Evolutionary conservation across 2,797 vertebrate species (phyloP).

Genomic region (Sebastes matsubarae): DNA sequence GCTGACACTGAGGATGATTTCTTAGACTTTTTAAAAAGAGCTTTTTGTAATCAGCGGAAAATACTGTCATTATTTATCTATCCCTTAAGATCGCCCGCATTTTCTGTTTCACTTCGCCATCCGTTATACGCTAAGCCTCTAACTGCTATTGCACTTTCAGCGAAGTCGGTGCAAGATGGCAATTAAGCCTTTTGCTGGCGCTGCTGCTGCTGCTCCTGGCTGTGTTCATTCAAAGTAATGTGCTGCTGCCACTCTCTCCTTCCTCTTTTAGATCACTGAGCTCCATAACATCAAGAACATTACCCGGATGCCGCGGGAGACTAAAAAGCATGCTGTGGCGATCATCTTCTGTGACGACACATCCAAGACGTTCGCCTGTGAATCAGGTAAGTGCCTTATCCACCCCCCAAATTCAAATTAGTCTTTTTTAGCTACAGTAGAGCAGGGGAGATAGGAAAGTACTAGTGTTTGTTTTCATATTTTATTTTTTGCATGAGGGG

Average conservation of each 20-base stretch:
- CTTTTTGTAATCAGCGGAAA: slow-evolving; percentile 22
- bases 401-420: slow-evolving; percentile 8
- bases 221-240: slow-evolving; percentile 64
- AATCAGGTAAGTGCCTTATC: slow-evolving; percentile 89
- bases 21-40: not conserved
- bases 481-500: not conserved
- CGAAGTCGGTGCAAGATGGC: slow-evolving; percentile 46
- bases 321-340: slow-evolving; percentile 97
- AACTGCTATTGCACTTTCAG: slow-evolving; percentile 53
- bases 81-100: slow-evolving; percentile 14
- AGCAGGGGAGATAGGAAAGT: not conserved
- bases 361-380: slow-evolving; percentile 98
- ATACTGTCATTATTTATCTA: slow-evolving; percentile 33
- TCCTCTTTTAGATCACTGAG: slow-evolving; percentile 92
- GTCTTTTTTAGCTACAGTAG: not conserved
- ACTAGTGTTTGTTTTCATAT: not conserved
- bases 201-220: slow-evolving; percentile 24
- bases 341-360: slow-evolving; percentile 98
- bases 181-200: slow-evolving; percentile 48
- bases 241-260: slow-evolving; percentile 59
- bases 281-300: slow-evolving; percentile 98
- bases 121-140: slow-evolving; percentile 29
- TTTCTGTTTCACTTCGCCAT: slow-evolving; percentile 29
- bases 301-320: slow-evolving; percentile 96
- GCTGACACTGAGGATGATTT: not conserved